These are phyloP conservation scores for Sylvia borin DNA, from an alignment of 2,797 vertebrate species.

Conservation along the genomic window DNA sequence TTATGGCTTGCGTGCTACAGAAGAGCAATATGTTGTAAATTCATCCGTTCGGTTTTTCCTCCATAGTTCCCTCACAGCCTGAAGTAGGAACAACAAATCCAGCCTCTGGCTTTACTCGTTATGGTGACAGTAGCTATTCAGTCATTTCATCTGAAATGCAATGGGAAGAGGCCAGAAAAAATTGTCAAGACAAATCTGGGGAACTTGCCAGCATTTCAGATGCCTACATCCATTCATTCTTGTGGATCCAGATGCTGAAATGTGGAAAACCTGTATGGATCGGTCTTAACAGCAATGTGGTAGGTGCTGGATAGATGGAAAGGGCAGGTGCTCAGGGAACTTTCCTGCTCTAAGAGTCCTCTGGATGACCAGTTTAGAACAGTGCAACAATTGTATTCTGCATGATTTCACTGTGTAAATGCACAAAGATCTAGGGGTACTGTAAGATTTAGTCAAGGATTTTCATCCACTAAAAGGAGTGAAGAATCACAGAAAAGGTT, in stretches of 20 bases:
- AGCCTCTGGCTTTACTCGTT: conserved; percentile 67
- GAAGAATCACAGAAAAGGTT: neutral
- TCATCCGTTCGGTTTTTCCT: neutral
- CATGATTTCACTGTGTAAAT: neutral
- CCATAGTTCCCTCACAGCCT: conserved; percentile 53
- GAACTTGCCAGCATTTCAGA: conserved; percentile 83
- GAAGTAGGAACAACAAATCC: conserved; percentile 74
- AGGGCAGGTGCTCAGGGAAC: neutral
- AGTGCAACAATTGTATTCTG: neutral
- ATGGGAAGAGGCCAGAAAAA: conserved; percentile 88
- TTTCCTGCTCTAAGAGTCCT: neutral
- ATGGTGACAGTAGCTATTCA: conserved; percentile 84
- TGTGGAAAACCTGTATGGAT: conserved; percentile 82
- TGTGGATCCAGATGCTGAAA: conserved; percentile 74
- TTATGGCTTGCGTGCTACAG: neutral
- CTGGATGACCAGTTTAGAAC: neutral
- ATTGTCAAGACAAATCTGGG: conserved; percentile 83
- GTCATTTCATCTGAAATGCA: conserved; percentile 81
- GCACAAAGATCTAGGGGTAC: neutral
- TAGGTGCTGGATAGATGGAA: conserved; percentile 40
- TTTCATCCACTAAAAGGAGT: neutral
- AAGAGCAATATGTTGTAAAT: neutral
- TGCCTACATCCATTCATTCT: conserved; percentile 75
- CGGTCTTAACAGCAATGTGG: conserved; percentile 86
- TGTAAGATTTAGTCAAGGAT: neutral